Percentiles rank a stretch among this genome's conserved stretches.
Conservation (phyloP, 2,888 invertebrate genomes). For the Rhodophaea formosa region DNA sequence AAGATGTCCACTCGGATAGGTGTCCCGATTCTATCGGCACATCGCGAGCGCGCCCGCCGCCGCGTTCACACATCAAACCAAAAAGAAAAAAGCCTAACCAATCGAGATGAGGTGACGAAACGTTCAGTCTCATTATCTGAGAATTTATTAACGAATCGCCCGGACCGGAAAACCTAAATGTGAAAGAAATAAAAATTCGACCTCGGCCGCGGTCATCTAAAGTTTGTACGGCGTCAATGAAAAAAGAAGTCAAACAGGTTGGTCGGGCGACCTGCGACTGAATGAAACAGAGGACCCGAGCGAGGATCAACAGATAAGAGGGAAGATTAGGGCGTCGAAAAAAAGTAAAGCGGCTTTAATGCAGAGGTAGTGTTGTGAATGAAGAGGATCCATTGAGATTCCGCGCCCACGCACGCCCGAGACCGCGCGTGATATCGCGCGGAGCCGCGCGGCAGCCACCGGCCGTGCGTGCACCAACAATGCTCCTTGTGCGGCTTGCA, state of each 20-base stretch:
- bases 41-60: constrained; percentile 64
- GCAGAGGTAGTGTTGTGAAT: constrained; percentile 78
- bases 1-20: constrained; percentile 65
- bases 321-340: constrained; percentile 73
- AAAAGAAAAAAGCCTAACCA: constrained; percentile 74
- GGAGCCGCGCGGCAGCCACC: constrained; percentile 38
- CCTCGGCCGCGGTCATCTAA: constrained; percentile 79
- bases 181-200: constrained; percentile 81
- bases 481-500: constrained; percentile 52
- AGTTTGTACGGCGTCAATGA: constrained; percentile 78
- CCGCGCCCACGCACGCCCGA: constrained; percentile 68
- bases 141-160: constrained; percentile 81
- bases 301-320: constrained; percentile 77
- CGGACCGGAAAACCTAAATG: constrained; percentile 80
- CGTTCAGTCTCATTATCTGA: constrained; percentile 81
- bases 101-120: constrained; percentile 81
- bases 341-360: constrained; percentile 77
- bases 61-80: constrained; percentile 75
- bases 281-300: constrained; percentile 76
- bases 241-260: constrained; percentile 79
- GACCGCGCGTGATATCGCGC: constrained; percentile 46
- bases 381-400: constrained; percentile 77
- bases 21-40: constrained; percentile 68
- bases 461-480: constrained; percentile 47
- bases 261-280: constrained; percentile 70